These are phyloP conservation scores for Dendrocincla tyrannina DNA, from an alignment of 2,797 vertebrate species.

Conservation along the genomic window DNA sequence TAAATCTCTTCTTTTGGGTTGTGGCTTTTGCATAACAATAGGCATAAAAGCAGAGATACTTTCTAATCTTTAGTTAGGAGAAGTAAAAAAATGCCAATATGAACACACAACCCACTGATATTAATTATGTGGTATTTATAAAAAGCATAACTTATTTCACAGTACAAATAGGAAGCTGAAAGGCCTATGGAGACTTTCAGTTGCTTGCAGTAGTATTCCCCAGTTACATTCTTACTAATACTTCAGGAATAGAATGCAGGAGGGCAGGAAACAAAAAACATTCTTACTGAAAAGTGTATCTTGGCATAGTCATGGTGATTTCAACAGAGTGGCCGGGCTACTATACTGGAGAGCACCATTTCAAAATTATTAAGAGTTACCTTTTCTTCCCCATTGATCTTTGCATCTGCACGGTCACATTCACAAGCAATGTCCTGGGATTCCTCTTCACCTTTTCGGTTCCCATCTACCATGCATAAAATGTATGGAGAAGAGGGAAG, in stretches of 20 bases:
- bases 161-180: not conserved
- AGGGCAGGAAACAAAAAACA: fast-evolving
- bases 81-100: not conserved
- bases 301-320: not conserved
- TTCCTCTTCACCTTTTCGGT: not conserved
- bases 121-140: not conserved
- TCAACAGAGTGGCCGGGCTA: not conserved
- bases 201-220: not conserved
- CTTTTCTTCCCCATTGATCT: not conserved
- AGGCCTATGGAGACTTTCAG: not conserved
- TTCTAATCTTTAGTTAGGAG: not conserved
- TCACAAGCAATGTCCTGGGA: not conserved
- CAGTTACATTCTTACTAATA: not conserved
- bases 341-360: not conserved
- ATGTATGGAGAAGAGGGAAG: not conserved
- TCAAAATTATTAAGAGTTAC: not conserved
- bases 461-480: not conserved
- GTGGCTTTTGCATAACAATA: not conserved
- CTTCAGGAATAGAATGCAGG: not conserved
- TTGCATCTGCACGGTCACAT: not conserved
- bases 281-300: not conserved
- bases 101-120: not conserved
- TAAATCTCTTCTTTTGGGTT: not conserved
- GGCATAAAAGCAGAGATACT: not conserved
- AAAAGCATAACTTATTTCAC: not conserved